Percentiles rank a stretch among this genome's conserved stretches.
Conservation (phyloP, 2,797 vertebrate species). For the Anabas testudineus region DNA sequence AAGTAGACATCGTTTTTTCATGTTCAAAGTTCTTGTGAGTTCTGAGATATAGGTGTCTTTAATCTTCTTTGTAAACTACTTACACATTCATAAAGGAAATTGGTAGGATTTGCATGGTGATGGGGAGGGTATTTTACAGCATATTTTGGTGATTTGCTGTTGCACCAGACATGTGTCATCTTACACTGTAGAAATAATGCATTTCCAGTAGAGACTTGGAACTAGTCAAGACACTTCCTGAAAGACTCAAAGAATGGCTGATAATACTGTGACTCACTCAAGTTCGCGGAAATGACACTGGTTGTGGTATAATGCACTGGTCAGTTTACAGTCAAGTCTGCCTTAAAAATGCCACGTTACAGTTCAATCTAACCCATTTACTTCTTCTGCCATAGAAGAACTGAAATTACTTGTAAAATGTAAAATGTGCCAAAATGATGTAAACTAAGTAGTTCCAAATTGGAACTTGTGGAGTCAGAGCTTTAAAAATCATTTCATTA, state of each 20-base stretch:
- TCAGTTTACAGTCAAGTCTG: constrained; percentile 9
- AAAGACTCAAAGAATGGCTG: constrained; percentile 56
- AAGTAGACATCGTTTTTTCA: constrained; percentile 30
- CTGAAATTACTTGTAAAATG: constrained; percentile 12
- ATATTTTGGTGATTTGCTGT: constrained; percentile 62
- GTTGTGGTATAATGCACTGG: background rate
- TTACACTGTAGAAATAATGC: constrained; percentile 49
- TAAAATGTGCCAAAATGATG: no score
- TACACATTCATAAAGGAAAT: constrained; percentile 34
- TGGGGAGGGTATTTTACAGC: constrained; percentile 25
- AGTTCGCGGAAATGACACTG: constrained; percentile 32
- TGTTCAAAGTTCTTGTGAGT: constrained; percentile 8
- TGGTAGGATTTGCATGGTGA: constrained; percentile 32
- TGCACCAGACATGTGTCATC: constrained; percentile 54
- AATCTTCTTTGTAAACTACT: constrained; percentile 25
- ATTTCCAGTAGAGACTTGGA: constrained; percentile 65
- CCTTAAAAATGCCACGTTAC: background rate
- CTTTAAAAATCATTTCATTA: no score
- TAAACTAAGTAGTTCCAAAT: no score
- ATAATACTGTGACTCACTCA: constrained; percentile 65
- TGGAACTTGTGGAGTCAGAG: no score
- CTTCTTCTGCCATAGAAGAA: background rate
- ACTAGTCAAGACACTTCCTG: constrained; percentile 62
- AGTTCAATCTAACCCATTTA: background rate
- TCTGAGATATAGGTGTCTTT: constrained; percentile 21